phyloP scores from a whole-genome alignment of 2,888 invertebrate species.

The Cyclophora albipunctata region DNA sequence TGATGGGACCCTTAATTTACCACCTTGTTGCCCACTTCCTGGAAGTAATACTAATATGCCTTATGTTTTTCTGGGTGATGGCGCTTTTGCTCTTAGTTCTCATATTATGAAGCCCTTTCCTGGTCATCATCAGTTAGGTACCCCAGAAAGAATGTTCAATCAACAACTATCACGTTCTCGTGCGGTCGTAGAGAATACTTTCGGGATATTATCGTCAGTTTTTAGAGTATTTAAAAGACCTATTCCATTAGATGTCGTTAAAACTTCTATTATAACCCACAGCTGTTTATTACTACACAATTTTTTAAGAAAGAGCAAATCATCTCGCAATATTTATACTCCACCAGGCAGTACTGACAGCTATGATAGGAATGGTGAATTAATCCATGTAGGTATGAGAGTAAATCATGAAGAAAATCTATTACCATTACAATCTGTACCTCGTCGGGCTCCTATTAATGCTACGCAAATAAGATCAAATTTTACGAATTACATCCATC shows the following conservation, averaged over 20 bases:
- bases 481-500: slow-evolving; percentile 10
- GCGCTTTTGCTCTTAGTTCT: slow-evolving; percentile 8
- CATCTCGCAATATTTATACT: slow-evolving; percentile 9
- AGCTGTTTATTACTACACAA: slow-evolving; percentile 9
- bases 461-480: slow-evolving; percentile 10
- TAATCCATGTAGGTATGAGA: slow-evolving; percentile 4
- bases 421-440: slow-evolving; percentile 13
- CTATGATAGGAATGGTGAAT: slow-evolving; percentile 7
- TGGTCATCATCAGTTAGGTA: slow-evolving; percentile 6
- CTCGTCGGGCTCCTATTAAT: slow-evolving; percentile 10
- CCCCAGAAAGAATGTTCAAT: slow-evolving; percentile 6
- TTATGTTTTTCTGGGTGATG: slow-evolving; percentile 9
- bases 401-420: slow-evolving; percentile 6
- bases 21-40: neutral
- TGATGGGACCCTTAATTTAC: slow-evolving; percentile 1
- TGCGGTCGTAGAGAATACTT: slow-evolving; percentile 14
- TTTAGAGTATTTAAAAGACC: slow-evolving; percentile 12
- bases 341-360: slow-evolving; percentile 6
- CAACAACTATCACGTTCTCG: slow-evolving; percentile 10
- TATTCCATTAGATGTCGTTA: slow-evolving; percentile 8
- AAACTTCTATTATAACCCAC: slow-evolving; percentile 3
- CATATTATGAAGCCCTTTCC: slow-evolving; percentile 7
- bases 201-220: slow-evolving; percentile 10
- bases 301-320: slow-evolving; percentile 10
- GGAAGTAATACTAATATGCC: slow-evolving; percentile 5